Base-by-base conservation (phyloP, 2,113 vertebrate genomes). In the Gasterosteus nipponicus region DNA sequence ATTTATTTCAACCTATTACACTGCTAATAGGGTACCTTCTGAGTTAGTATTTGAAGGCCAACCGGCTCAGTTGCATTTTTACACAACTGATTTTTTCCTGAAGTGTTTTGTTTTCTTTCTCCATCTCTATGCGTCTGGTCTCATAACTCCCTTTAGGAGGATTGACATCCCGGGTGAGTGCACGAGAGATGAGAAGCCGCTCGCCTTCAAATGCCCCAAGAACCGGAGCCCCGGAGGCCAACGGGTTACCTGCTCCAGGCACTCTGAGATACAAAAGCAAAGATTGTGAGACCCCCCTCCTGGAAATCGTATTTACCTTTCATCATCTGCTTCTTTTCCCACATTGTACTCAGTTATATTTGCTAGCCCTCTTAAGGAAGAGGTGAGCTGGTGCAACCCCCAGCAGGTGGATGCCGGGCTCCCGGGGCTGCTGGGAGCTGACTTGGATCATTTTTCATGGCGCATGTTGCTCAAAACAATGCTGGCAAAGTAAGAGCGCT, bases 261-360 rank as follows among this genome's bases (percentile, higher is more conserved):
- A 42, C 60, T 26, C 22, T 26, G 16, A 46, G 69, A 75, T 53
- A 69, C 69, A 75, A 80, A 86, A 78, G 65, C 31, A 78, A 38
- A 82, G 66, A 88, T 81, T 44, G 73, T 54, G 77, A 77, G 10
- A 38, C 67, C 62, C 39, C 35, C 77, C 69, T 77, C 57, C 71
- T 85, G 75, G 71, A 83, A 78, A 81, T 79, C 54, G 57, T 84
- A 82, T 87, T 88, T 90, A 69, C 75, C 73, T 89, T 86, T 91
- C 77, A 90, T 82, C 70, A 79, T 81, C 69, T 65, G 58, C 39
- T 64, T 80, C 61, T 80, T 77, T 73, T 81, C 54, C 54, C 64
- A 73, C 62, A 87, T 66, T 73, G 35, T 70, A 54, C 75, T 66
- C 75, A 29, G 66, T 69, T 82, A 62, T 85, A 80, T 88, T 74